A percentile compares a stretch with the other conserved stretches of the same genome.
Conservation (phyloP, 2,113 vertebrate species). For the Tapirus terrestris region DNA sequence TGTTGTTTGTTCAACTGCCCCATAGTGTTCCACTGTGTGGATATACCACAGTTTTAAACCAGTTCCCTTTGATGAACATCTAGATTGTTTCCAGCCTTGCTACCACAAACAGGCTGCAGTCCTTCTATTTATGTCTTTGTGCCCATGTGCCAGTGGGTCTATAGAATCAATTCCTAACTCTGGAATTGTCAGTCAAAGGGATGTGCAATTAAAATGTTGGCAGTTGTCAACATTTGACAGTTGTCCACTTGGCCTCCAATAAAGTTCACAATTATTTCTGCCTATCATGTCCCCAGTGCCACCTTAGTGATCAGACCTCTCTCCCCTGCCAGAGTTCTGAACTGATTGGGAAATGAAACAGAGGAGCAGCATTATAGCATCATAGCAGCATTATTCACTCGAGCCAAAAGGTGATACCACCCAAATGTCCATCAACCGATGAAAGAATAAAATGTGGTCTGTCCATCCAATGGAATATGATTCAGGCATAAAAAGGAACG, state of each 20-base stretch:
- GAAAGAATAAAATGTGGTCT: background rate
- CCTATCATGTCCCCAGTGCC: background rate
- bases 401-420: background rate
- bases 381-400: background rate
- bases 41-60: background rate
- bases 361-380: too few species aligned
- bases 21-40: background rate
- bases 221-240: too few species aligned
- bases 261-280: background rate
- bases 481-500: background rate
- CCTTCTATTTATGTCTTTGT: background rate
- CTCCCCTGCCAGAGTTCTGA: background rate
- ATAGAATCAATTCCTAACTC: background rate
- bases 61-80: background rate
- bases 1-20: background rate
- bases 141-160: background rate
- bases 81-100: background rate
- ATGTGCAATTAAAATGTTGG: background rate
- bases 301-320: background rate
- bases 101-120: background rate
- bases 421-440: accelerated
- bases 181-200: background rate
- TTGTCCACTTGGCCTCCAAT: background rate
- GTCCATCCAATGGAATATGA: accelerated
- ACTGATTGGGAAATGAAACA: background rate